A percentile compares a stretch with the other conserved stretches of the same genome.
These are phyloP conservation scores for Maniola jurtina DNA, from an alignment of 1,140 invertebrate genomes.

Conservation along the genomic window DNA sequence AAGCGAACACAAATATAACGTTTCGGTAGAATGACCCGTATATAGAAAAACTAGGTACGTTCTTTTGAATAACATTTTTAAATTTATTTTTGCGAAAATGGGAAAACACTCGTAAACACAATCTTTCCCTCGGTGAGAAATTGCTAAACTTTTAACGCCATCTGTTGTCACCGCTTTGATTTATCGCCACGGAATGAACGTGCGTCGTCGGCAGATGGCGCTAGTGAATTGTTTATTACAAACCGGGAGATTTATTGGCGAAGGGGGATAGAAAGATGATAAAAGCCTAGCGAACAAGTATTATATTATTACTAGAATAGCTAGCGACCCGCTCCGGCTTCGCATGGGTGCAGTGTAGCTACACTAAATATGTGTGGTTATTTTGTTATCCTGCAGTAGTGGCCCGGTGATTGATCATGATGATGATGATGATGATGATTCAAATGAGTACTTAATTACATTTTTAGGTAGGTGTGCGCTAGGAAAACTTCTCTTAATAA, in stretches of 20 bases:
- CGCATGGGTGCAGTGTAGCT: no score
- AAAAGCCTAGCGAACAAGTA: constrained; percentile 6
- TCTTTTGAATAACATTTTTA: not conserved
- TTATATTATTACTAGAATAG: no score
- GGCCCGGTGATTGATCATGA: no score
- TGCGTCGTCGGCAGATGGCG: constrained; percentile 63
- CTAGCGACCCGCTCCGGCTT: not conserved
- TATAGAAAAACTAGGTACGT: no score
- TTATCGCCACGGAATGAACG: constrained; percentile 60
- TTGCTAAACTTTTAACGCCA: constrained; percentile 61
- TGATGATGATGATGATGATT: no score
- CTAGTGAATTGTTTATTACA: constrained; percentile 66
- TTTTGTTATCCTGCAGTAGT: no score
- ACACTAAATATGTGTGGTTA: not conserved
- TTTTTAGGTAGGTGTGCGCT: no score
- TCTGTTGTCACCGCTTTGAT: constrained; percentile 60
- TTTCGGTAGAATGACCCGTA: no score
- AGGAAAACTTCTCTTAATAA: no score
- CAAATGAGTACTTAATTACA: no score
- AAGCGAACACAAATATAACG: no score
- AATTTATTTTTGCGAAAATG: not conserved
- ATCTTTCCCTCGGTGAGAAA: constrained; percentile 54
- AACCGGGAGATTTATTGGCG: constrained; percentile 51
- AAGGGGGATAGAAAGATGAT: constrained; percentile 20
- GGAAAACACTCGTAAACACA: constrained; percentile 53